Conservation (phyloP, 2,113 vertebrate species). For the Pseudopodoces humilis region DNA sequence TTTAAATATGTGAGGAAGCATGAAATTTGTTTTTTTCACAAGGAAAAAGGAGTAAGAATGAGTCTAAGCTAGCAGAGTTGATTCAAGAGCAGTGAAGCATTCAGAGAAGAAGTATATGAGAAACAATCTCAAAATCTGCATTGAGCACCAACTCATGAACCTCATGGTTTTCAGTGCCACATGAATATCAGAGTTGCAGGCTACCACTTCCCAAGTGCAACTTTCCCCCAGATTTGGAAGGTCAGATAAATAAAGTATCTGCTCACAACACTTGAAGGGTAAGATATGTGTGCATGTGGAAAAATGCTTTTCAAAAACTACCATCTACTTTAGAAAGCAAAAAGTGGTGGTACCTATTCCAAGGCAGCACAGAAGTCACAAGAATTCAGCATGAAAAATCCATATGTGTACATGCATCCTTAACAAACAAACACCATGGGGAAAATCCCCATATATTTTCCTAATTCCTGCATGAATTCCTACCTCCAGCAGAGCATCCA, state of each 20-base stretch:
- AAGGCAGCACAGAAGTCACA: background rate
- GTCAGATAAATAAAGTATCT: background rate
- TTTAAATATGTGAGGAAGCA: background rate
- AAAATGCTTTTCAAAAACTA: background rate
- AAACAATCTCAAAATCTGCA: background rate
- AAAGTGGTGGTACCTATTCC: background rate
- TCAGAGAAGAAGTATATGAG: background rate
- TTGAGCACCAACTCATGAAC: background rate
- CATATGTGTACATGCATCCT: background rate
- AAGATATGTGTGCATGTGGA: background rate
- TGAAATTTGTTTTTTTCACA: background rate
- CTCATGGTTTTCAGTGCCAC: background rate
- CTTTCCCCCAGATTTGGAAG: background rate
- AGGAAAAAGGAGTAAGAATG: background rate
- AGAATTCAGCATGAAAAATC: background rate
- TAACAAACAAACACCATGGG: background rate
- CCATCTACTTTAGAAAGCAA: background rate
- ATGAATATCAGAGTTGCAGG: rapidly evolving
- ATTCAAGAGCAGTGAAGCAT: background rate
- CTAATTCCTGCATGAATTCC: background rate
- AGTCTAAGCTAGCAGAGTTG: background rate
- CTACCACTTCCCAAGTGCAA: rapidly evolving
- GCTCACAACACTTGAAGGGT: background rate
- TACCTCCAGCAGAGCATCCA: background rate
- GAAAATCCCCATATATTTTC: background rate